Conservation (phyloP, 1,140 invertebrate species). For the Ephestia elutella region DNA sequence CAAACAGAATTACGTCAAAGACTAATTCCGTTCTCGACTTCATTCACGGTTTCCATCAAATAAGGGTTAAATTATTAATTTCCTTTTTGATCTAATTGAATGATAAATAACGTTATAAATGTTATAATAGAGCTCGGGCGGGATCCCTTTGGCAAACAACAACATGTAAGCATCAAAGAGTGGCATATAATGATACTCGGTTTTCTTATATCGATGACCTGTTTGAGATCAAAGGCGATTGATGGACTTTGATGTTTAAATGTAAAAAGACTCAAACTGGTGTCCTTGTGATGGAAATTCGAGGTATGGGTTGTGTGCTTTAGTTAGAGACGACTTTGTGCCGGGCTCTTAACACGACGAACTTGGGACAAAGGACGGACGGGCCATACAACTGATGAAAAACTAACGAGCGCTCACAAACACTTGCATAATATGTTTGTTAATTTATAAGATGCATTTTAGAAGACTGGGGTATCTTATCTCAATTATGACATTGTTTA, state of each 20-base stretch:
- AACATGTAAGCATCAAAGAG: conserved; percentile 16
- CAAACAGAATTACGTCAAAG: conserved; percentile 11
- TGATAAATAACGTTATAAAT: background rate
- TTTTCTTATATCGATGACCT: conserved; percentile 57
- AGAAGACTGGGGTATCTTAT: background rate
- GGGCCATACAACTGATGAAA: conserved; percentile 35
- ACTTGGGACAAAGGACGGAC: conserved; percentile 43
- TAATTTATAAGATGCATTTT: conserved; percentile 14
- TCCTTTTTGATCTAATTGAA: conserved; percentile 1
- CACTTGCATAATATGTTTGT: conserved; percentile 31
- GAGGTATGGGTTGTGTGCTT: conserved; percentile 37
- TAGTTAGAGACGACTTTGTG: conserved; percentile 39
- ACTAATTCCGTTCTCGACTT: conserved; percentile 3
- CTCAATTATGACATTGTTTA: no score
- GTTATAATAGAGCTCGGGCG: background rate
- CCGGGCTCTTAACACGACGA: conserved; percentile 37
- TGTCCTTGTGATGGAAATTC: conserved; percentile 57
- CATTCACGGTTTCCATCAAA: background rate
- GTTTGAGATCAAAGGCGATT: conserved; percentile 53
- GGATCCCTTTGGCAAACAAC: conserved; percentile 10
- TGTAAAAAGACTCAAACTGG: conserved; percentile 54
- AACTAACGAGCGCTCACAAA: conserved; percentile 32
- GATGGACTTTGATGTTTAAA: conserved; percentile 63
- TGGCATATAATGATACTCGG: conserved; percentile 12
- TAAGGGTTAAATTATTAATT: background rate